Percentiles rank a stretch among this genome's conserved stretches.
phyloP scores from a whole-genome alignment of 2,888 invertebrate species.

The Parnassius apollo region DNA sequence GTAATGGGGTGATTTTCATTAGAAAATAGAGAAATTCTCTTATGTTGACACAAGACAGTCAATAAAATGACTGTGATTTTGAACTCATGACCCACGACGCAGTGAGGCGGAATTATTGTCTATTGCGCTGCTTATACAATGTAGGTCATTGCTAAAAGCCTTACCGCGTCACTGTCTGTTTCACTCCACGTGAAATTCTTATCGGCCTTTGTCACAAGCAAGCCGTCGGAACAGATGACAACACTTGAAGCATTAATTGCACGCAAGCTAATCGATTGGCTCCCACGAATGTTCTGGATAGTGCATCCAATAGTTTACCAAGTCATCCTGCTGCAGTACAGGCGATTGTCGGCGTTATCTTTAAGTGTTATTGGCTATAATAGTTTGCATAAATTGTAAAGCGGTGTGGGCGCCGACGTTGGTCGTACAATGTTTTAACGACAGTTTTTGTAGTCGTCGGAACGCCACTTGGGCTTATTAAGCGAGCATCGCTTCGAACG shows the following conservation, averaged over 20 bases:
- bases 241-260: conserved; percentile 58
- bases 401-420: conserved; percentile 24
- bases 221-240: conserved; percentile 50
- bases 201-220: conserved; percentile 16
- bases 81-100: no score
- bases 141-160: background rate
- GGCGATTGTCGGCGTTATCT: conserved; percentile 14
- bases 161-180: background rate
- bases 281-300: conserved; percentile 54
- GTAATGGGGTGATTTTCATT: no score
- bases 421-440: conserved; percentile 43
- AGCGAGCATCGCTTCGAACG: conserved; percentile 48
- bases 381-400: conserved; percentile 1
- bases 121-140: background rate
- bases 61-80: no score
- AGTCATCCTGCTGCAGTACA: conserved; percentile 5
- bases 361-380: background rate
- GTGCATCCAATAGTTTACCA: conserved; percentile 24
- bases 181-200: conserved; percentile 9
- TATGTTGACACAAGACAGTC: no score
- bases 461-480: conserved; percentile 74
- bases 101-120: no score
- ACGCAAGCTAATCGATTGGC: conserved; percentile 57
- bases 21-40: no score
- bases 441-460: conserved; percentile 62